Percentiles rank a stretch among this genome's conserved stretches.
phyloP scores from a whole-genome alignment of 2,797 vertebrate species.

The Parauchenoglanis ngamensis region DNA sequence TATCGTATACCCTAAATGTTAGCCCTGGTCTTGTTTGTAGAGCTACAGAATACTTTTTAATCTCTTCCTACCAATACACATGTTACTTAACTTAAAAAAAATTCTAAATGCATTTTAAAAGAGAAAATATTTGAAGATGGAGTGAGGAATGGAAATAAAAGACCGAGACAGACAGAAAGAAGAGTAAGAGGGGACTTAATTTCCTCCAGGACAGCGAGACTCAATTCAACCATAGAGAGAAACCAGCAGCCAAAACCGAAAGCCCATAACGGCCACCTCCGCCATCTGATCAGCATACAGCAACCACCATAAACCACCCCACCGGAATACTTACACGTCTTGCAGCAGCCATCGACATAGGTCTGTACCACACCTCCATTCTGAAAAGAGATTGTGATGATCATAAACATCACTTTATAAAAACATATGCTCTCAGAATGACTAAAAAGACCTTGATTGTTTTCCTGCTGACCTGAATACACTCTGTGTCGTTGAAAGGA shows the following conservation, averaged over 20 bases:
- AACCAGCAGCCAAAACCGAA: slow-evolving; percentile 55
- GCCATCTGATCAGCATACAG: slow-evolving; percentile 68
- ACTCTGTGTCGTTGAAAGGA: slow-evolving; percentile 94
- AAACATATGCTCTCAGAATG: not conserved
- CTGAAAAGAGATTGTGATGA: slow-evolving; percentile 70
- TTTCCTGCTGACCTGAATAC: slow-evolving; percentile 85
- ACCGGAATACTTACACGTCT: slow-evolving; percentile 89
- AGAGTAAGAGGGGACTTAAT: slow-evolving; percentile 52
- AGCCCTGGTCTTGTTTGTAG: not conserved
- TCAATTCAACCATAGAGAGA: slow-evolving; percentile 61
- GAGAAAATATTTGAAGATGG: slow-evolving; percentile 45
- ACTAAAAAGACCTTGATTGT: not conserved
- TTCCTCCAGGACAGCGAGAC: slow-evolving; percentile 68
- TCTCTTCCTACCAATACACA: not conserved
- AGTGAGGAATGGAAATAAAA: slow-evolving; percentile 15
- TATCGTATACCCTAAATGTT: not conserved
- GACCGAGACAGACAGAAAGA: slow-evolving; percentile 23
- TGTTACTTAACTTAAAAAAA: not conserved
- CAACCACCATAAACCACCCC: slow-evolving; percentile 61
- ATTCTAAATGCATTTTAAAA: slow-evolving; percentile 45
- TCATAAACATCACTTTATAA: slow-evolving; percentile 11
- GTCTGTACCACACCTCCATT: slow-evolving; percentile 90
- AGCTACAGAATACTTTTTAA: not conserved
- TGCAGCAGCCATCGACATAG: slow-evolving; percentile 96
- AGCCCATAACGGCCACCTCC: slow-evolving; percentile 61